Conservation (phyloP, 2,888 invertebrate species). For the Pachydiplax longipennis region DNA sequence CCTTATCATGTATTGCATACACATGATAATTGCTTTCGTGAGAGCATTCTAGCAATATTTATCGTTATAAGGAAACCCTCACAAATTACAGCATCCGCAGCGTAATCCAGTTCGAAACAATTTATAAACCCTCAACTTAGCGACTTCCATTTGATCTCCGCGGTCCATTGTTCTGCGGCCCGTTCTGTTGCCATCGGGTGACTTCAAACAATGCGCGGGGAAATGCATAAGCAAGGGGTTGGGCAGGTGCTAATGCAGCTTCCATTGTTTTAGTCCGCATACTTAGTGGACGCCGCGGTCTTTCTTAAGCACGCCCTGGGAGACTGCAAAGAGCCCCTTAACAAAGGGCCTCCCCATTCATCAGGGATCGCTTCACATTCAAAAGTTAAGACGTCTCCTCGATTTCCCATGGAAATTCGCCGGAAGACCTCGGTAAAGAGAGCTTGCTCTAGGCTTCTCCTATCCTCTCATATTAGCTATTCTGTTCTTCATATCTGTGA, state of each 20-base stretch:
- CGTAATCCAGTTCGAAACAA: too few relatives aligned
- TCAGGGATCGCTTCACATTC: not conserved
- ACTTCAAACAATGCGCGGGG: not conserved
- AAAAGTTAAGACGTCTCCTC: not conserved
- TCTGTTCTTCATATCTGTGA: too few relatives aligned
- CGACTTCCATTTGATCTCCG: too few relatives aligned
- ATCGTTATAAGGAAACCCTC: too few relatives aligned
- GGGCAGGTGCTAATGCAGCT: not conserved
- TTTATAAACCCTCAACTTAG: too few relatives aligned
- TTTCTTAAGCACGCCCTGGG: not conserved
- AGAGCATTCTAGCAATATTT: too few relatives aligned
- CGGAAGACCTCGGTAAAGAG: not conserved
- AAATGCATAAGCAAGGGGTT: not conserved
- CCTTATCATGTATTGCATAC: too few relatives aligned
- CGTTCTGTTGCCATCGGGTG: not conserved
- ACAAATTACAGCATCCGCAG: too few relatives aligned
- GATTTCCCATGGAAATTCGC: not conserved
- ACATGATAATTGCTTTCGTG: too few relatives aligned
- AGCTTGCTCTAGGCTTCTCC: too few relatives aligned
- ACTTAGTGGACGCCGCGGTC: not conserved
- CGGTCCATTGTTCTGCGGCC: not conserved
- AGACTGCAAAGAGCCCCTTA: not conserved
- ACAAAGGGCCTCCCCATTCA: not conserved
- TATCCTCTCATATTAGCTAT: too few relatives aligned
- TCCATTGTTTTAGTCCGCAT: not conserved